Percentiles rank a stretch among this genome's conserved stretches.
Evolutionary conservation across 1,140 invertebrate genomes (phyloP).

Genomic region (Trichonephila inaurata): DNA sequence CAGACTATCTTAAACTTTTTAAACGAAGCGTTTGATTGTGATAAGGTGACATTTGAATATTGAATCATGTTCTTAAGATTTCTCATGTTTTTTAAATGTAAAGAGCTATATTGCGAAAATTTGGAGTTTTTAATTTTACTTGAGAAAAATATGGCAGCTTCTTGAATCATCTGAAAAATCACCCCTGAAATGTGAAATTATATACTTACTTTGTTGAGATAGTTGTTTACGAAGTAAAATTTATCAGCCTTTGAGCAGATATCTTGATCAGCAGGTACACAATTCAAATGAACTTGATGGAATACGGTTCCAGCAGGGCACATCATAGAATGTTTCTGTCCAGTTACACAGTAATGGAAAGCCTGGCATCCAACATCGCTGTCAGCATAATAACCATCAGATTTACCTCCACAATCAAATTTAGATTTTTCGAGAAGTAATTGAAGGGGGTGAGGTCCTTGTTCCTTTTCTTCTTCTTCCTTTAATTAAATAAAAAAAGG

Average conservation of each 20-base stretch:
- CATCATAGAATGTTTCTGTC: conserved; percentile 91
- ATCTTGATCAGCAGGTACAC: conserved; percentile 94
- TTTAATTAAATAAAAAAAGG: not conserved
- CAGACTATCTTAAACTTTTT: not conserved
- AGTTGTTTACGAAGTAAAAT: conserved; percentile 95
- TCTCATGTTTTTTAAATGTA: too few species aligned
- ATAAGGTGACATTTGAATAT: not conserved
- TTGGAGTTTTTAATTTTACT: too few species aligned
- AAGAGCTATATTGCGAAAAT: too few species aligned
- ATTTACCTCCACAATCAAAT: conserved; percentile 89
- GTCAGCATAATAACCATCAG: conserved; percentile 95
- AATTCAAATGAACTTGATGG: conserved; percentile 94
- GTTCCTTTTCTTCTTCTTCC: conserved; percentile 87
- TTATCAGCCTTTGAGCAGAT: conserved; percentile 93
- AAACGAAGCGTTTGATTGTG: not conserved
- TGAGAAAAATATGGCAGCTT: too few species aligned
- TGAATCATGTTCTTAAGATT: too few species aligned
- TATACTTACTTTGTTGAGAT: conserved; percentile 89
- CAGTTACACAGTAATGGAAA: conserved; percentile 96
- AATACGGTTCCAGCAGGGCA: conserved; percentile 95
- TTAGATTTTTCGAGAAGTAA: conserved; percentile 90
- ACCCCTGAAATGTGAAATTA: not conserved
- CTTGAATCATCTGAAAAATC: too few species aligned
- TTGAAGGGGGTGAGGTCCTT: conserved; percentile 91
- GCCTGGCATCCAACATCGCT: conserved; percentile 93